Percentiles rank a stretch among this genome's conserved stretches.
These are phyloP conservation scores for Lycophotia porphyrea DNA, from an alignment of 2,888 invertebrate genomes.

Conservation along the genomic window DNA sequence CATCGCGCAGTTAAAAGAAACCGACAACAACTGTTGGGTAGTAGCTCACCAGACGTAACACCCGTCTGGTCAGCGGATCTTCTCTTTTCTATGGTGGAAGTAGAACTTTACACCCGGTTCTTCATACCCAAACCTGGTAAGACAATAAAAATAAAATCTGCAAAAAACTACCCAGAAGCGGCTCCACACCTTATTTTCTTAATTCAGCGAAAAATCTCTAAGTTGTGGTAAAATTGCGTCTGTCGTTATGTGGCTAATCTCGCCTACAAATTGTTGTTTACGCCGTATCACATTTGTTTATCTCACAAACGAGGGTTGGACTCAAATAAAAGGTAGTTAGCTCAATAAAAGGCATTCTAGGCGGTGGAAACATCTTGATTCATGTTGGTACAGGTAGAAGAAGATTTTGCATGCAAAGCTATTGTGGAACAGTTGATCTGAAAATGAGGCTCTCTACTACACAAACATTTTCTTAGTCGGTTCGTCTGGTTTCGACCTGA, in stretches of 20 bases:
- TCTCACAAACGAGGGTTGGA: constrained; percentile 41
- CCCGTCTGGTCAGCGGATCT: too few relatives aligned
- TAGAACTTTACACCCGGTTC: too few relatives aligned
- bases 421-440: background rate
- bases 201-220: constrained; percentile 51
- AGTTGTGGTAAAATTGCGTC: constrained; percentile 66
- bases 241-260: constrained; percentile 67
- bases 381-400: background rate
- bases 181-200: constrained; percentile 62
- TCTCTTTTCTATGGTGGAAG: too few relatives aligned
- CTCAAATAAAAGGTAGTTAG: constrained; percentile 34
- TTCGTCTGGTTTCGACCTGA: background rate
- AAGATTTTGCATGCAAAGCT: background rate
- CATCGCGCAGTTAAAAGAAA: too few relatives aligned
- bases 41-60: too few relatives aligned
- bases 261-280: constrained; percentile 82
- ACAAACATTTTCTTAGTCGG: background rate
- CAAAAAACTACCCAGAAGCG: background rate
- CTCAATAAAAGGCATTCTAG: too few relatives aligned
- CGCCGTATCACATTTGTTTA: constrained; percentile 51
- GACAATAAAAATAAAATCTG: too few relatives aligned
- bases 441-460: background rate
- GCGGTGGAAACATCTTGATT: constrained; percentile 42
- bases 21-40: too few relatives aligned
- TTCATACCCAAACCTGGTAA: too few relatives aligned